Evolutionary conservation across 2,888 invertebrate genomes (phyloP).

Genomic region (Caenorhabditis zanzibari): DNA sequence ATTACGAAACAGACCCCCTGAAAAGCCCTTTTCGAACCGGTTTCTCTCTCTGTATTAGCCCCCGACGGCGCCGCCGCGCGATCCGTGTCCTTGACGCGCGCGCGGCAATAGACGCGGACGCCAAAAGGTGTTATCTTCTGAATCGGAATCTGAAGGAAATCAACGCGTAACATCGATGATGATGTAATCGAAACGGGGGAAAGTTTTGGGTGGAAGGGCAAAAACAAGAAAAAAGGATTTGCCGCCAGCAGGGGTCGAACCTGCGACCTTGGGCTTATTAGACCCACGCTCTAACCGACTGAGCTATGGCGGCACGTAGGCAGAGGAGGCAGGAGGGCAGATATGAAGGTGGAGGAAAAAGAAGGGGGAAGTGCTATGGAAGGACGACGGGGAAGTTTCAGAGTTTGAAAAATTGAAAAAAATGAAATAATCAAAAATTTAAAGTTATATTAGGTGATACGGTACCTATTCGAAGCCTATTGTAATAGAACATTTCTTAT

Average conservation of each 20-base stretch:
- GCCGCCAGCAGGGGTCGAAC: conserved; percentile 83
- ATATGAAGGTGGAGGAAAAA: neutral
- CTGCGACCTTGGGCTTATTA: conserved; percentile 83
- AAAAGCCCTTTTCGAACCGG: conserved; percentile 32
- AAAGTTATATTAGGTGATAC: too few species aligned
- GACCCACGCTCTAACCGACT: conserved; percentile 83
- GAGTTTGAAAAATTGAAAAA: too few species aligned
- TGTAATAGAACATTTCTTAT: too few species aligned
- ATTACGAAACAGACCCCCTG: conserved; percentile 35
- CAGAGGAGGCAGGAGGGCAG: neutral
- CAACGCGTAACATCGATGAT: conserved; percentile 8
- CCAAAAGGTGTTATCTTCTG: conserved; percentile 56
- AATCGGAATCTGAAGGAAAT: conserved; percentile 17
- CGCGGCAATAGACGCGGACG: conserved; percentile 46
- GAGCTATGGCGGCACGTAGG: conserved; percentile 75
- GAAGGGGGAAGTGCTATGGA: neutral
- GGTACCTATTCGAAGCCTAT: too few species aligned
- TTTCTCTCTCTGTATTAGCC: conserved; percentile 13
- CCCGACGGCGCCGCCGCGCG: conserved; percentile 15
- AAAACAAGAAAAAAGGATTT: conserved; percentile 57
- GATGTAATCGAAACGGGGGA: conserved; percentile 51
- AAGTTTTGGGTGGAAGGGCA: conserved; percentile 1
- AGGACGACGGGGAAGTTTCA: neutral
- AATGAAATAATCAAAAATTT: too few species aligned
- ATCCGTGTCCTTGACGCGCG: conserved; percentile 60